Evolutionary conservation across 2,113 vertebrate species (phyloP).

Genomic region (Engraulis encrasicolus): DNA sequence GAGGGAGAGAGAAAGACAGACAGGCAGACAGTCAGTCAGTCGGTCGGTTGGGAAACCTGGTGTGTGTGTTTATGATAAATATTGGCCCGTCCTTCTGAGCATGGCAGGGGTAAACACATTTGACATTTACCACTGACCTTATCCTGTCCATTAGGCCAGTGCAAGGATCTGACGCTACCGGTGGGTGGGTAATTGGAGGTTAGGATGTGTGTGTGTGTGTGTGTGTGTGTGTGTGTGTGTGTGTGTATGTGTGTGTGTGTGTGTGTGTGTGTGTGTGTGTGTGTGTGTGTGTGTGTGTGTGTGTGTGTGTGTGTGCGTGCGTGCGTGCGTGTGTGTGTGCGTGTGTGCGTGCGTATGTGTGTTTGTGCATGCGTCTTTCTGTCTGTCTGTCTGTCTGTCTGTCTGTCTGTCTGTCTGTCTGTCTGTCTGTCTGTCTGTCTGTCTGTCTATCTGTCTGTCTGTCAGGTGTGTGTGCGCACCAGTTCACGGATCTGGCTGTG

Average conservation of each 20-base stretch:
- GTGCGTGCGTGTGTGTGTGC: conserved; percentile 62
- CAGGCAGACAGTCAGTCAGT: conserved; percentile 26
- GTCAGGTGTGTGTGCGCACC: no score
- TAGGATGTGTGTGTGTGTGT: conserved; percentile 42
- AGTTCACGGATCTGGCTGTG: no score
- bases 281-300: conserved; percentile 65
- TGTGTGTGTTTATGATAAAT: conserved; percentile 63
- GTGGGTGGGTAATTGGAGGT: no score
- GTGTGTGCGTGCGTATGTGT: conserved; percentile 62
- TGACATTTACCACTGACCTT: conserved; percentile 74
- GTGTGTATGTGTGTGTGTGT: conserved; percentile 64
- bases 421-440: no score
- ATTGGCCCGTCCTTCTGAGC: conserved; percentile 55
- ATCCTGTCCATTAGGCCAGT: conserved; percentile 58
- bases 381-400: no score
- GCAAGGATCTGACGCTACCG: not conserved
- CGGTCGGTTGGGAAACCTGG: conserved; percentile 59
- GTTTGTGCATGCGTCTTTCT: no score
- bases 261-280: conserved; percentile 65
- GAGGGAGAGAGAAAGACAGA: no score
- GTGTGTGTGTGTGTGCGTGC: conserved; percentile 65
- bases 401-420: no score
- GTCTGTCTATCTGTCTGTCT: no score
- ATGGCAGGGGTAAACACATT: conserved; percentile 67
- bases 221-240: conserved; percentile 63